A percentile compares a stretch with the other conserved stretches of the same genome.
Evolutionary conservation across 1,140 invertebrate genomes (phyloP).

Genomic region (Apis dorsata): DNA sequence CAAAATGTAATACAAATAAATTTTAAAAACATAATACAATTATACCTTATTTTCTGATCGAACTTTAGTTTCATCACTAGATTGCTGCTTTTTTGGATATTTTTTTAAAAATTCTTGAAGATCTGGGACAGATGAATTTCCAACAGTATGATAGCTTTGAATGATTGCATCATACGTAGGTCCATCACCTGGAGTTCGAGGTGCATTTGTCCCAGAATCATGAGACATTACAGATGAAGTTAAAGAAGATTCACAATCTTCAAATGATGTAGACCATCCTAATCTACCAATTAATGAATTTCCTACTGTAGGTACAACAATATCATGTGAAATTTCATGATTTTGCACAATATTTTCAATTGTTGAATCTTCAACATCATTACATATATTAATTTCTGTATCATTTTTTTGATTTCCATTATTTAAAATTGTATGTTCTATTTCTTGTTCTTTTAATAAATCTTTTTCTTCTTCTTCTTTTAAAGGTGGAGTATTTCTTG

Average conservation of each 20-base stretch:
- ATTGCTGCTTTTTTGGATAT: slow-evolving; percentile 67
- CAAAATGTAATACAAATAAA: too few relatives aligned
- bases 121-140: slow-evolving; percentile 81
- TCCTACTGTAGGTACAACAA: slow-evolving; percentile 75
- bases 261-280: slow-evolving; percentile 85
- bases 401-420: slow-evolving; percentile 48
- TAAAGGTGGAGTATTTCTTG: slow-evolving; percentile 34
- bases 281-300: slow-evolving; percentile 84
- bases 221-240: slow-evolving; percentile 68
- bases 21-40: too few relatives aligned
- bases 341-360: slow-evolving; percentile 37
- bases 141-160: slow-evolving; percentile 81
- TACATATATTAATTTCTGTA: slow-evolving; percentile 48
- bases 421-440: slow-evolving; percentile 42
- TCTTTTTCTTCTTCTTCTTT: slow-evolving; percentile 48
- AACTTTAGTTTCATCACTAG: slow-evolving; percentile 26
- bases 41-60: slow-evolving; percentile 49
- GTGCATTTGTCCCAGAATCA: slow-evolving; percentile 59
- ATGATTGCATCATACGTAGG: slow-evolving; percentile 80
- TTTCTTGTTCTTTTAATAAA: slow-evolving; percentile 25
- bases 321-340: slow-evolving; percentile 54
- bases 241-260: slow-evolving; percentile 80
- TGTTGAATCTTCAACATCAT: slow-evolving; percentile 34
- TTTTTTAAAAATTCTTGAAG: slow-evolving; percentile 83
- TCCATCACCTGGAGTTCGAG: slow-evolving; percentile 72